Conservation (phyloP, 2,113 vertebrate genomes). For the Ploceus nigricollis region DNA sequence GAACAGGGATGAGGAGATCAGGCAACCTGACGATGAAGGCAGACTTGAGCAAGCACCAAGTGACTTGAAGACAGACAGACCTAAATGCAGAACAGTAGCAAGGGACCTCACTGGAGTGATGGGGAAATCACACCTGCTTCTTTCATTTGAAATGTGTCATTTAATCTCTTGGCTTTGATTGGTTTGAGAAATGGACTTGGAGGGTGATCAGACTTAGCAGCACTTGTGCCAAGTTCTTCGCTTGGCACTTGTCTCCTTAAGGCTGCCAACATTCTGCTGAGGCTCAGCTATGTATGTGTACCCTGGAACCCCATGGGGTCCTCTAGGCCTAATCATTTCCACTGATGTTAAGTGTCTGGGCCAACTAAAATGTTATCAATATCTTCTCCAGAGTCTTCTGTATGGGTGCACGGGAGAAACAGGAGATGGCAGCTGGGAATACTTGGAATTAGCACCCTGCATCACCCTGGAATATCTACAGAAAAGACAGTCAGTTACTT, state of each 20-base stretch:
- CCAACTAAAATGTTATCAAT: not conserved
- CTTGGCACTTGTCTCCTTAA: not conserved
- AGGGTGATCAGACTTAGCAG: not conserved
- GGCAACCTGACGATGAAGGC: not conserved
- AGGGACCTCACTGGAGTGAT: not conserved
- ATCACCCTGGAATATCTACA: not conserved
- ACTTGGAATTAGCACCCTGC: not conserved
- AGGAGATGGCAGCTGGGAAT: not conserved
- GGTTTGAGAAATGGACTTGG: not conserved
- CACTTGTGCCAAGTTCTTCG: not conserved
- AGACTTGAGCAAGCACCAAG: not conserved
- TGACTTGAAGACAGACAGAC: not conserved
- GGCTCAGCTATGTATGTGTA: not conserved
- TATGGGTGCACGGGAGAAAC: not conserved
- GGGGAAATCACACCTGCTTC: not conserved
- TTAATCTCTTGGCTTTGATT: not conserved
- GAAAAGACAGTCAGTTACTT: not conserved
- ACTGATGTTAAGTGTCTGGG: not conserved
- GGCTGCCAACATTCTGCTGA: not conserved
- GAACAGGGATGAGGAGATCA: not conserved
- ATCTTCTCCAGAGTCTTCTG: not conserved
- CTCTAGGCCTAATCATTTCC: not conserved
- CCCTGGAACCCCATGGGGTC: not conserved
- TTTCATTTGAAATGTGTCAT: not conserved
- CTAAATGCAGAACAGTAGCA: not conserved